Base-by-base conservation (phyloP, 2,113 vertebrate species). In the Cyprinodon variegatus region DNA sequence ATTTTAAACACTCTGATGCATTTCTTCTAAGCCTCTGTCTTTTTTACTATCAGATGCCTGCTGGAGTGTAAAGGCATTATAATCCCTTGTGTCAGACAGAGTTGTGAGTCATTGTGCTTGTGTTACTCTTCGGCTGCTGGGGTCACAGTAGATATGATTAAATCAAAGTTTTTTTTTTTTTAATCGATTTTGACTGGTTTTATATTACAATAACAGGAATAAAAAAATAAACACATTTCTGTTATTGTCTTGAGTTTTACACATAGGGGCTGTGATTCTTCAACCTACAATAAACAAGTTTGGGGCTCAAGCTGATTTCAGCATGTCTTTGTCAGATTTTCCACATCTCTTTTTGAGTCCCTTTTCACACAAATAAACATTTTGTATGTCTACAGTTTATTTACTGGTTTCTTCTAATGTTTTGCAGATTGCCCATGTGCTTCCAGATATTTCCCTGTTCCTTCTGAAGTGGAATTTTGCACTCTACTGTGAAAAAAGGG, bases 381-480 rank as follows among this genome's bases (percentile, higher is more conserved):
- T 10, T 43, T 40, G 6, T 48, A 22, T 73, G 36, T 65, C 36
- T 45, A 29, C 59, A 37, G 65, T 76, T 74, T 5, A 38, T 36
- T 37, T 22, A 8, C 45, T 57, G 8, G 1, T 71, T 36, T 61
- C 68, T 48, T 66, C 57, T 69, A 48, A 53, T 88, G 53, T 74
- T 71, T 43, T 68, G n/a, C 11, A 92, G 91, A 78, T 68, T 8
- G 57, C 39, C 70, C 74, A 62, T 75, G 86, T 84, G 90, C 79
- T 86, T 76, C 71, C 64, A 37, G 77, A 59, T 86, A 65, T 71
- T 74, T 82, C 85, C 82, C 82, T 81, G 64, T 81, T 72, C 70
- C 50, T 64, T 70, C 77, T 78, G 81, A 90, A 85, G 81, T 90
- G 88, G 87, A 93, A 90, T 91, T 91, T 88, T 72, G 43, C 87